Evolutionary conservation across 2,888 invertebrate species (phyloP).

Genomic region (Muscina levida): DNA sequence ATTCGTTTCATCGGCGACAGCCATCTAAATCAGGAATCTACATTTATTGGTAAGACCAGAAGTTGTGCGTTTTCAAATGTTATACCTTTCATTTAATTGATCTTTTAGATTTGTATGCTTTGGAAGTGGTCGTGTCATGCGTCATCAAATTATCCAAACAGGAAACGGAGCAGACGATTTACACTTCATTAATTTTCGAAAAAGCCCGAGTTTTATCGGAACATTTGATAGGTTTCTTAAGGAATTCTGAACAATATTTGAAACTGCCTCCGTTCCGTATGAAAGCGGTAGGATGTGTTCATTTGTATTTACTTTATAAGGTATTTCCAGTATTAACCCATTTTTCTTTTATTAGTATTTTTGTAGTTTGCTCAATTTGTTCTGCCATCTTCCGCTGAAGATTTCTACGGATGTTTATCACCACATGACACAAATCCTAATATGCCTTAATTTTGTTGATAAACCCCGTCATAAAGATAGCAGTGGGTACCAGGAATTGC

Average conservation of each 20-base stretch:
- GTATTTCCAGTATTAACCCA: background rate
- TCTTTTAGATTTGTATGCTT: conserved; percentile 65
- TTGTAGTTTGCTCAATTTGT: conserved; percentile 49
- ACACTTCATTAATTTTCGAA: background rate
- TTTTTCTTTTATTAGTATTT: conserved; percentile 54
- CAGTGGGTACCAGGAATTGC: conserved; percentile 26
- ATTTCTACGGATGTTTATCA: conserved; percentile 33
- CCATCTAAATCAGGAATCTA: background rate
- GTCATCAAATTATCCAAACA: conserved; percentile 33
- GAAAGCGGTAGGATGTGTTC: conserved; percentile 54
- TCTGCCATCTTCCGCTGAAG: conserved; percentile 32
- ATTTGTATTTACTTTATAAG: too few relatives aligned
- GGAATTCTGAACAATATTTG: conserved; percentile 35
- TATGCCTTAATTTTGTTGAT: background rate
- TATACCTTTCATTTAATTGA: too few relatives aligned
- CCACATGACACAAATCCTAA: conserved; percentile 49
- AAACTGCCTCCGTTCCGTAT: conserved; percentile 51
- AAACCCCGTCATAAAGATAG: background rate
- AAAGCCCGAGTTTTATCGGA: conserved; percentile 38
- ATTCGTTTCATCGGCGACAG: too few relatives aligned
- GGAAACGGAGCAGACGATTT: background rate
- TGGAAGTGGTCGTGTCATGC: conserved; percentile 56
- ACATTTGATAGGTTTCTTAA: conserved; percentile 38
- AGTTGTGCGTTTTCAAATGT: too few relatives aligned
- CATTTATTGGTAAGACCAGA: background rate